phyloP scores from a whole-genome alignment of 2,797 vertebrate species.

The Sebastes paucispinis region DNA sequence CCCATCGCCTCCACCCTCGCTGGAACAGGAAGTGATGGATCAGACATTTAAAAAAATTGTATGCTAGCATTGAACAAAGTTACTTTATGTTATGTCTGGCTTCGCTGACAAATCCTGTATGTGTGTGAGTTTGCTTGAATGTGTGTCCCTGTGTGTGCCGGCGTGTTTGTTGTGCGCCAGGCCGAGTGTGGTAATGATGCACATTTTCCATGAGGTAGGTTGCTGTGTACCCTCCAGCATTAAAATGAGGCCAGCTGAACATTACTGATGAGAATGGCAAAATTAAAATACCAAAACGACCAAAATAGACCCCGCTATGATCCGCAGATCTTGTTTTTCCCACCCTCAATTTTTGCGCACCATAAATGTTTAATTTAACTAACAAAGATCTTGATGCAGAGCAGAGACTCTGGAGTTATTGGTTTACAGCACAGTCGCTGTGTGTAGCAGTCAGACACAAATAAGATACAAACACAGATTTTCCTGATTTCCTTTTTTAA shows the following conservation, averaged over 20 bases:
- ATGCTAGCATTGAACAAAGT: constrained; percentile 43
- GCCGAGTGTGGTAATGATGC: constrained; percentile 77
- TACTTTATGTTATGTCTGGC: constrained; percentile 50
- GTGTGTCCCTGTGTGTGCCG: constrained; percentile 37
- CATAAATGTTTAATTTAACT: constrained; percentile 71
- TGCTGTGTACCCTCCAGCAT: constrained; percentile 54
- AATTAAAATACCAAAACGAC: constrained; percentile 65
- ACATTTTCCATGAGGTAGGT: constrained; percentile 82
- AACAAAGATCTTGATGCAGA: constrained; percentile 53
- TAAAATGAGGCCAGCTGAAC: constrained; percentile 51
- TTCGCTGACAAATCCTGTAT: constrained; percentile 14
- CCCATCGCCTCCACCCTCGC: constrained; percentile 39
- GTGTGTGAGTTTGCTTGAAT: constrained; percentile 22
- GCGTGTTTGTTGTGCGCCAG: constrained; percentile 63
- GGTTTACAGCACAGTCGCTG: constrained; percentile 16
- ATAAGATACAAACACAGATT: constrained; percentile 14
- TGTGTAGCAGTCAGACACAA: constrained; percentile 10
- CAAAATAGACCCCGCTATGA: constrained; percentile 61
- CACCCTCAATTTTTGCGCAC: constrained; percentile 63
- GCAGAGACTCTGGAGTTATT: constrained; percentile 33
- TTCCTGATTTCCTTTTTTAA: neutral
- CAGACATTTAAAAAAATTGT: constrained; percentile 68
- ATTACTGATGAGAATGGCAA: constrained; percentile 47
- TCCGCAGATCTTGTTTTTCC: constrained; percentile 66
- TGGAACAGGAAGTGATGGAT: constrained; percentile 72